Base-by-base conservation (phyloP, 2,797 vertebrate species). In the Enteromius thamalakanensis region DNA sequence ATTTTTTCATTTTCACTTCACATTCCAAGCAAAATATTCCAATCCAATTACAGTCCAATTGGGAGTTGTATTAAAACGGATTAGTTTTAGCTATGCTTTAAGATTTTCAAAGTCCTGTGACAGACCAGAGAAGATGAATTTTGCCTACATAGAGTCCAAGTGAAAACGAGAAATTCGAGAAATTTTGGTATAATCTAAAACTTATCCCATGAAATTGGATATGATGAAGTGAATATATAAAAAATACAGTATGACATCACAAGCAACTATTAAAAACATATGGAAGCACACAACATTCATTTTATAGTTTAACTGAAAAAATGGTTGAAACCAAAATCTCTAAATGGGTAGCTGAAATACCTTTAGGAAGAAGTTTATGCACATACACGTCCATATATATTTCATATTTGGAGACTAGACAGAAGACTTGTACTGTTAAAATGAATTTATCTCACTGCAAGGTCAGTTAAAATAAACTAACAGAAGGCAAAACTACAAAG, bases 21-120 rank as follows among this genome's bases (percentile, higher is more conserved):
- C 49, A 76, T 34, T 49, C 68, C 2, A 32, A 29, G 17, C 29
- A 15, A 80, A 81, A 82, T 80, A 82, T 68, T 53, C 49, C 65
- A 85, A 84, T 84, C 81, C 76, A 88, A 79, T 86, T 86, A 84
- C 11, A 60, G 60, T 23, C 69, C 75, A 68, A 62, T 34, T 42
- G 64, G 60, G 83, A 79, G 68, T 29, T 60, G 79, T n/a, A 40
- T 80, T 68, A 45, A 10, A 12, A 10, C 42, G 53, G 51, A 80
- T 70, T 76, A 23, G 49, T 58, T 64, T 58, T 79, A 70, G 40
- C 21, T 83, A 19, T 68, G 42, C 47, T 26, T 80, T 70, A 58
- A 14, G 47, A 69, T 15, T 40, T 58, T 77, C 8, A 47, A 60
- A 34, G 32, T 70, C 47, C 67, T 60, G 6, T 65, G 78, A 58